A percentile compares a stretch with the other conserved stretches of the same genome.
phyloP scores from a whole-genome alignment of 2,797 vertebrate species.

The Coracias cyanogaster region DNA sequence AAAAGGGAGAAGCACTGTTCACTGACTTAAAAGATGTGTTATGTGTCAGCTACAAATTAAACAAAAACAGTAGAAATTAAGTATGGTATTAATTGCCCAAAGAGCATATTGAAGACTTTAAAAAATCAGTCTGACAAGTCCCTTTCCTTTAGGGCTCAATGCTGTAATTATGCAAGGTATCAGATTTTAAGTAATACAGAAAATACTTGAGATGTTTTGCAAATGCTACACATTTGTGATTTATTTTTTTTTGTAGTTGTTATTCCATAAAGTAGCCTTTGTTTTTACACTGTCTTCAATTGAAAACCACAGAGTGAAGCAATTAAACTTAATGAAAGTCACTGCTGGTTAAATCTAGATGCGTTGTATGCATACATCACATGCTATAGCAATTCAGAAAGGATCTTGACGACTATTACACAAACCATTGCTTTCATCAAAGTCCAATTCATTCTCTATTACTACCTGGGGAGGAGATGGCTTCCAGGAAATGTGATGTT shows the following conservation, averaged over 20 bases:
- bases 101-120: not conserved
- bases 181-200: not conserved
- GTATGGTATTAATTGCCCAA: not conserved
- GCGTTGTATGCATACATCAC: not conserved
- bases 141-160: not conserved
- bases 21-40: not conserved
- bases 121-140: not conserved
- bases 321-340: constrained; percentile 14
- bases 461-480: not conserved
- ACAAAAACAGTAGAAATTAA: not conserved
- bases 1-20: not conserved
- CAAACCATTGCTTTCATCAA: constrained; percentile 4
- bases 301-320: not conserved
- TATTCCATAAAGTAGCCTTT: not conserved
- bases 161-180: not conserved
- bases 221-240: not conserved
- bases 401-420: not conserved
- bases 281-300: not conserved
- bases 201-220: not conserved
- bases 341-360: not conserved
- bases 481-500: constrained; percentile 37
- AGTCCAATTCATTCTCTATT: not conserved
- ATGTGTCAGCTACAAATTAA: not conserved
- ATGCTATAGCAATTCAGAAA: not conserved
- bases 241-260: not conserved